Percentiles rank a stretch among this genome's conserved stretches.
Evolutionary conservation across 23 tunicate species (phyloP).

Genomic region (Trididemnum clinides): DNA sequence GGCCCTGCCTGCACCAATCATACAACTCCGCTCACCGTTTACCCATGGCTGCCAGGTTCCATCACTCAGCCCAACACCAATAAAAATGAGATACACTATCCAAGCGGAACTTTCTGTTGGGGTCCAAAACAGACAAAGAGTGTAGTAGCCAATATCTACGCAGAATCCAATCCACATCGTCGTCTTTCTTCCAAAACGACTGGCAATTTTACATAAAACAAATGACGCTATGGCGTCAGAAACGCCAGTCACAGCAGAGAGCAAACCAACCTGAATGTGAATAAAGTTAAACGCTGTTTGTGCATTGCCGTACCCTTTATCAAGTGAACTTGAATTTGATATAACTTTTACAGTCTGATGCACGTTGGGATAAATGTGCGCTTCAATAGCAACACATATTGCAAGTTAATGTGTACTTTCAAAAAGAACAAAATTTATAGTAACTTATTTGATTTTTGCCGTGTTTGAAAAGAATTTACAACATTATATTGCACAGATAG

Average conservation of each 20-base stretch:
- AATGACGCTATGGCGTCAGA: conserved; percentile 27
- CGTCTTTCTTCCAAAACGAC: conserved; percentile 19
- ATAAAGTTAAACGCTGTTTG: too few species aligned
- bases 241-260: conserved; percentile 10
- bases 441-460: too few species aligned
- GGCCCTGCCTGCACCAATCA: too few species aligned
- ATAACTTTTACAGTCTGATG: too few species aligned
- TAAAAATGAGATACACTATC: conserved; percentile 64
- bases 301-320: too few species aligned
- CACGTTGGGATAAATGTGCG: too few species aligned
- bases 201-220: conserved; percentile 15
- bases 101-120: conserved; percentile 43
- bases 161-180: conserved; percentile 24
- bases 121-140: conserved; percentile 58
- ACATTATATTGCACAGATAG: too few species aligned
- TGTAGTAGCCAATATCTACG: conserved; percentile 42
- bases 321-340: too few species aligned
- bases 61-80: conserved; percentile 29
- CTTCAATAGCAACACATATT: too few species aligned
- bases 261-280: conserved; percentile 67
- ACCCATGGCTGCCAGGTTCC: conserved; percentile 67
- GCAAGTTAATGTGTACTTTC: too few species aligned
- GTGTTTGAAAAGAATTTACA: too few species aligned
- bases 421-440: too few species aligned
- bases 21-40: conserved; percentile 64